phyloP scores from a whole-genome alignment of 2,888 invertebrate species.

The Bellardia bayeri region DNA sequence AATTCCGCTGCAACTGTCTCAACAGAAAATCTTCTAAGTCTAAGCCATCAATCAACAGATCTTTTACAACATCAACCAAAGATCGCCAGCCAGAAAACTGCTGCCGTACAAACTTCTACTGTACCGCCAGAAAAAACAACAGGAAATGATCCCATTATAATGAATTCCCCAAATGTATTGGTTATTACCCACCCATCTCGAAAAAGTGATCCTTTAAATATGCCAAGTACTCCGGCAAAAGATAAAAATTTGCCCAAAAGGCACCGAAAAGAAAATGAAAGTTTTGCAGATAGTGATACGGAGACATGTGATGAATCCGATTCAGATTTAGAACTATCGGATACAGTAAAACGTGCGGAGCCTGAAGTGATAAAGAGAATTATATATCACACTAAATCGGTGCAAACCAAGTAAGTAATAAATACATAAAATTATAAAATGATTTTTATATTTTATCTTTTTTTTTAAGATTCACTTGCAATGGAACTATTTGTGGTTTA shows the following conservation, averaged over 20 bases:
- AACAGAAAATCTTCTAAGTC: neutral
- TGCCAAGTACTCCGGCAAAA: neutral
- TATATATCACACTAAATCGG: slow-evolving; percentile 46
- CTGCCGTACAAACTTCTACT: slow-evolving; percentile 16
- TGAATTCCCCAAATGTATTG: slow-evolving; percentile 29
- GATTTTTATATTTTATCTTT: neutral
- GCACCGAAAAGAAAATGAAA: neutral
- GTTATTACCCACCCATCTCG: slow-evolving; percentile 24
- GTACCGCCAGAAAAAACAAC: neutral
- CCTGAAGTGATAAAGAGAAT: slow-evolving; percentile 60
- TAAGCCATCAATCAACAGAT: too few relatives aligned
- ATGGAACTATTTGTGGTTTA: slow-evolving; percentile 61
- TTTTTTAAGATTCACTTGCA: slow-evolving; percentile 59
- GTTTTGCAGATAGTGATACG: neutral
- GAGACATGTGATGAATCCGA: slow-evolving; percentile 18
- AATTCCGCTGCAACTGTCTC: neutral
- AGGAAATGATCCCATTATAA: slow-evolving; percentile 1
- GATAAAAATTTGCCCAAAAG: neutral
- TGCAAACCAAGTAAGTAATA: slow-evolving; percentile 64
- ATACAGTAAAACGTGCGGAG: neutral
- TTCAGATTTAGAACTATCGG: slow-evolving; percentile 6
- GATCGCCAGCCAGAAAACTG: neutral
- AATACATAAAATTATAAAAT: neutral
- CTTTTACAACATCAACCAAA: neutral
- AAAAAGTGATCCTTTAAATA: slow-evolving; percentile 42